These are phyloP conservation scores for Falco naumanni DNA, from an alignment of 2,797 vertebrate genomes.

Conservation along the genomic window DNA sequence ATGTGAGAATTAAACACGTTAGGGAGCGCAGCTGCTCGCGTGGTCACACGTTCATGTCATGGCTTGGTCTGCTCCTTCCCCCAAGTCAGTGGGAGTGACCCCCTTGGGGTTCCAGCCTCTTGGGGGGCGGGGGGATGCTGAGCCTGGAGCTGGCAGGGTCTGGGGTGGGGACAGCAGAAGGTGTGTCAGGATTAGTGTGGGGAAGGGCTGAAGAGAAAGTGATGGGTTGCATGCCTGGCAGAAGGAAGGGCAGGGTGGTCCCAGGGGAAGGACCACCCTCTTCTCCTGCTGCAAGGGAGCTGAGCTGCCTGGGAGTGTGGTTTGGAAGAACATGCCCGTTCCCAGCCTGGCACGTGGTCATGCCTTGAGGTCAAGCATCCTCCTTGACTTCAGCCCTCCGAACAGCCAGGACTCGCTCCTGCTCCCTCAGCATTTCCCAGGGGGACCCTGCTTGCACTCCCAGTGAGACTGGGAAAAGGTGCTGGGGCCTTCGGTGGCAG, in stretches of 20 bases:
- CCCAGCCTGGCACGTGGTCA: background rate
- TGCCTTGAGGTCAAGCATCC: background rate
- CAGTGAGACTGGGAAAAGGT: background rate
- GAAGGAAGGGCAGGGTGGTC: background rate
- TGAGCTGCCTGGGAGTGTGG: rapidly evolving
- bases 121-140: background rate
- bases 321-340: background rate
- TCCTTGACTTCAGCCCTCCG: background rate
- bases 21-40: background rate
- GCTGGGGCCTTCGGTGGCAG: background rate
- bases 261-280: background rate
- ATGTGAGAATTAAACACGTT: conserved; percentile 40
- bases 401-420: background rate
- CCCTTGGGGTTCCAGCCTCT: background rate
- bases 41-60: background rate
- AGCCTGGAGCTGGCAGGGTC: background rate
- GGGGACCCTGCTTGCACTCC: background rate
- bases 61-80: background rate
- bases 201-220: background rate
- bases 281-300: background rate
- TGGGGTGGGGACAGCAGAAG: background rate
- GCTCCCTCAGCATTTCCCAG: background rate
- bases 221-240: no score
- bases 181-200: background rate
- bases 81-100: background rate